Conservation (phyloP, 2,888 invertebrate species). For the Lampropteryx suffumata region DNA sequence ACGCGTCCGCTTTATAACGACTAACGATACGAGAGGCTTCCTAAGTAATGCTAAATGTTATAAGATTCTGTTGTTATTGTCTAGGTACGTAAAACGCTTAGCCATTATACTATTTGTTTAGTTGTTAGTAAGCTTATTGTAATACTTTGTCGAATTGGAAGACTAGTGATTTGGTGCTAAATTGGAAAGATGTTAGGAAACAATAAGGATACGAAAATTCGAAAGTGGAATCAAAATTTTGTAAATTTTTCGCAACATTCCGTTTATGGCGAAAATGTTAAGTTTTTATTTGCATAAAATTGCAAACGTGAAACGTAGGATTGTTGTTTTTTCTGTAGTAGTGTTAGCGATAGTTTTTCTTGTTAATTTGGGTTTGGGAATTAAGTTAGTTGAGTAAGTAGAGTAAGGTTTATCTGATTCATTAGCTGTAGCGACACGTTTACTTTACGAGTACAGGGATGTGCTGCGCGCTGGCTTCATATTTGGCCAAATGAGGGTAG, state of each 20-base stretch:
- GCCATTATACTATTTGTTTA: conserved; percentile 75
- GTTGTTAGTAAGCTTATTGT: conserved; percentile 72
- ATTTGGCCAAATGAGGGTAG: conserved; percentile 57
- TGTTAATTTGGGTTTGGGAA: conserved; percentile 82
- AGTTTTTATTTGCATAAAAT: conserved; percentile 78
- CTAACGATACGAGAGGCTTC: conserved; percentile 76
- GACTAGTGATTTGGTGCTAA: conserved; percentile 82
- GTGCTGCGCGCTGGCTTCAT: conserved; percentile 75
- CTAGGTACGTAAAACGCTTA: conserved; percentile 79
- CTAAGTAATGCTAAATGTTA: conserved; percentile 76
- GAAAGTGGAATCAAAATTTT: conserved; percentile 42
- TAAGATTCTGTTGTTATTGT: conserved; percentile 80
- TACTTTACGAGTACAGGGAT: conserved; percentile 80
- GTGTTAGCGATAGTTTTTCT: conserved; percentile 75
- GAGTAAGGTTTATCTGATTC: conserved; percentile 80
- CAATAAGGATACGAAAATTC: conserved; percentile 49
- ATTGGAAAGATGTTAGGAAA: conserved; percentile 71
- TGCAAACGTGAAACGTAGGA: conserved; percentile 72
- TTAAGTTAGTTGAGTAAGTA: conserved; percentile 78
- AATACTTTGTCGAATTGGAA: conserved; percentile 76
- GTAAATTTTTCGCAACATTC: conserved; percentile 72
- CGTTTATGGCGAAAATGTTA: conserved; percentile 68
- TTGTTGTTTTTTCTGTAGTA: conserved; percentile 78
- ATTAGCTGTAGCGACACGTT: conserved; percentile 73
- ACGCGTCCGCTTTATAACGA: conserved; percentile 63